These are phyloP conservation scores for Mesorhabditis belari DNA, from an alignment of 2,888 invertebrate species.

Conservation along the genomic window DNA sequence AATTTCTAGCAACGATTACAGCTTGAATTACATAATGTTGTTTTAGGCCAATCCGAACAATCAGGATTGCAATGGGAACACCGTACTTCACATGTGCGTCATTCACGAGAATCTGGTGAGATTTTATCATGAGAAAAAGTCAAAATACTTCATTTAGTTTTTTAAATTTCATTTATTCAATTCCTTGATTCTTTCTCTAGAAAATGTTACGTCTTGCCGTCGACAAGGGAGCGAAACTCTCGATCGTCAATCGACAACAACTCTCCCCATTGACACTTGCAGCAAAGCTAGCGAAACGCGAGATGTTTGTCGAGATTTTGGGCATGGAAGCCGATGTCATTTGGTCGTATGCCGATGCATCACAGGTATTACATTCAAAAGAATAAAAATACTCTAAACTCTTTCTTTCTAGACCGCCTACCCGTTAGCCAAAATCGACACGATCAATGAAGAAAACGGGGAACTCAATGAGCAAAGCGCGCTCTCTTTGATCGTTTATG, in stretches of 20 bases:
- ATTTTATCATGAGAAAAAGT: neutral
- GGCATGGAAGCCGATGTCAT: conserved; percentile 91
- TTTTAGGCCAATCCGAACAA: conserved; percentile 88
- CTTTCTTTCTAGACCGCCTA: neutral
- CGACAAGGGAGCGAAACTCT: conserved; percentile 81
- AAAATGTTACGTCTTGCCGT: conserved; percentile 87
- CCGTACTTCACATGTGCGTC: conserved; percentile 87
- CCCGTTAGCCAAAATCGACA: conserved; percentile 86
- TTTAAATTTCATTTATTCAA: neutral
- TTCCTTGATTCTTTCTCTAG: conserved; percentile 55
- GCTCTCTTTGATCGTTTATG: conserved; percentile 88
- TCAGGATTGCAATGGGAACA: conserved; percentile 94
- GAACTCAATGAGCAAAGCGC: conserved; percentile 91
- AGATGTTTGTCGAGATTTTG: conserved; percentile 93
- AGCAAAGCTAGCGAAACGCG: conserved; percentile 82
- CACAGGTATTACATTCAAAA: neutral
- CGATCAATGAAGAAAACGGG: conserved; percentile 82
- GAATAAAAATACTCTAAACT: neutral
- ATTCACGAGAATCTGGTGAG: conserved; percentile 79
- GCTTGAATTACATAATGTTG: neutral
- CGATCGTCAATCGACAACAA: conserved; percentile 75
- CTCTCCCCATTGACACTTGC: conserved; percentile 86
- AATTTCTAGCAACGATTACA: no score
- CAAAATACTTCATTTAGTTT: neutral
- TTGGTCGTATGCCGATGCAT: conserved; percentile 84